phyloP scores from a whole-genome alignment of 37 sponge, comb jelly and placozoan genomes.

The Aplysina aerophoba region DNA sequence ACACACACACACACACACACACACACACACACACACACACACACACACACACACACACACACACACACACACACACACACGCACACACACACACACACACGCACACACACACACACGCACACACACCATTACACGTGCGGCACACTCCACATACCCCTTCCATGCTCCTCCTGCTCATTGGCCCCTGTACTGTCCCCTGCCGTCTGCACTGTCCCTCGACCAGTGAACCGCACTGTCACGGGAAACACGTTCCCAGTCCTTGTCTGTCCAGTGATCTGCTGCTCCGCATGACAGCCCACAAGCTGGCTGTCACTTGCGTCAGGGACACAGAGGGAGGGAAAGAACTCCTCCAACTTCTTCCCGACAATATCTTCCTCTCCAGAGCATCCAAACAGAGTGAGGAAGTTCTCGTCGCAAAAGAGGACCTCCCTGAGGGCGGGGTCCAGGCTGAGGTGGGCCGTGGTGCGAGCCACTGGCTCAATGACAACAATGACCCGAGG shows the following conservation, averaged over 20 bases:
- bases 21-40: no score
- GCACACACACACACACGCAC: no score
- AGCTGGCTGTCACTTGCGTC: not conserved
- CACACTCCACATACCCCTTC: not conserved
- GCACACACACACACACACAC: no score
- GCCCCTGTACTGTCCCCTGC: not conserved
- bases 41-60: no score
- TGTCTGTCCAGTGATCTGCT: slow-evolving; percentile 69
- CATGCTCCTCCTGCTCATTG: not conserved
- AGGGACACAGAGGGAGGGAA: slow-evolving; percentile 76
- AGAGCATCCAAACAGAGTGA: slow-evolving; percentile 73
- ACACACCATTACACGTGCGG: not conserved
- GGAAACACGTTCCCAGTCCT: slow-evolving; percentile 72
- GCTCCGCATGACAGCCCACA: not conserved
- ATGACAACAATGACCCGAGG: slow-evolving; percentile 82
- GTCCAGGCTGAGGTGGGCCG: slow-evolving; percentile 64
- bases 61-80: no score
- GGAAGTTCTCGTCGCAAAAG: slow-evolving; percentile 78
- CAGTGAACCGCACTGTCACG: slow-evolving; percentile 68
- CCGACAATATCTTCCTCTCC: slow-evolving; percentile 54
- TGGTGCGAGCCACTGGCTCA: slow-evolving; percentile 84
- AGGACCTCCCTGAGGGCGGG: slow-evolving; percentile 15
- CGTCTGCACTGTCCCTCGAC: not conserved
- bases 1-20: not conserved
- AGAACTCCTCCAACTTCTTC: slow-evolving; percentile 44